These are phyloP conservation scores for Chloroclysta siterata DNA, from an alignment of 2,888 invertebrate genomes.

Conservation along the genomic window DNA sequence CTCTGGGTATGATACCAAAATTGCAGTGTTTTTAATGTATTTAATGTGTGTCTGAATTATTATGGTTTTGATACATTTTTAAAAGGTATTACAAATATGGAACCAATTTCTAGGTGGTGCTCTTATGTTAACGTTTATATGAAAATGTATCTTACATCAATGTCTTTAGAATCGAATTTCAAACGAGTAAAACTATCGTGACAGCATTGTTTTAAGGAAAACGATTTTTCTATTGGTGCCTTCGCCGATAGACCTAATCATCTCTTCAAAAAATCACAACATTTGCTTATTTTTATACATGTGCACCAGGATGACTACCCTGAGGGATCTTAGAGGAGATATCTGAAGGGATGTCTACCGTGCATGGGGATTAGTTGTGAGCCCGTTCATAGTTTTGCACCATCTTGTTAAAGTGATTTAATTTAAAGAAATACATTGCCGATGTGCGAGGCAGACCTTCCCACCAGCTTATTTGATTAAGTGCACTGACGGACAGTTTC, in stretches of 20 bases:
- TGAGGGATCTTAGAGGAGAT: neutral
- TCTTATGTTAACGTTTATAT: constrained; percentile 47
- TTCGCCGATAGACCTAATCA: neutral
- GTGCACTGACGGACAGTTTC: constrained; percentile 66
- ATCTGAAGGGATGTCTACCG: neutral
- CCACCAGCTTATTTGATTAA: constrained; percentile 75
- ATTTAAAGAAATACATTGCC: constrained; percentile 75
- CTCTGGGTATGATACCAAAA: neutral
- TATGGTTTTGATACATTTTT: constrained; percentile 44
- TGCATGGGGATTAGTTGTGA: neutral
- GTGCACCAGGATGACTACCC: neutral
- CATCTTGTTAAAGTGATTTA: constrained; percentile 57
- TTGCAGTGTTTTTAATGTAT: neutral
- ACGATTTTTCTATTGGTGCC: neutral
- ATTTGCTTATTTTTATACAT: neutral
- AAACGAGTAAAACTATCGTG: constrained; percentile 7
- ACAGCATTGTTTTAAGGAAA: neutral
- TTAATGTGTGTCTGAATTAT: constrained; percentile 36
- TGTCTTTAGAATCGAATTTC: constrained; percentile 32
- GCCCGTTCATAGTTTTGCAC: constrained; percentile 33
- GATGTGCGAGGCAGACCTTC: constrained; percentile 75
- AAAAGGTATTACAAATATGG: constrained; percentile 47
- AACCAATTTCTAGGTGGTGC: constrained; percentile 59
- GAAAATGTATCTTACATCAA: constrained; percentile 28
- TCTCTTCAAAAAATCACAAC: neutral